Base-by-base conservation (phyloP, 2,888 invertebrate species). In the Nycteola revayana region DNA sequence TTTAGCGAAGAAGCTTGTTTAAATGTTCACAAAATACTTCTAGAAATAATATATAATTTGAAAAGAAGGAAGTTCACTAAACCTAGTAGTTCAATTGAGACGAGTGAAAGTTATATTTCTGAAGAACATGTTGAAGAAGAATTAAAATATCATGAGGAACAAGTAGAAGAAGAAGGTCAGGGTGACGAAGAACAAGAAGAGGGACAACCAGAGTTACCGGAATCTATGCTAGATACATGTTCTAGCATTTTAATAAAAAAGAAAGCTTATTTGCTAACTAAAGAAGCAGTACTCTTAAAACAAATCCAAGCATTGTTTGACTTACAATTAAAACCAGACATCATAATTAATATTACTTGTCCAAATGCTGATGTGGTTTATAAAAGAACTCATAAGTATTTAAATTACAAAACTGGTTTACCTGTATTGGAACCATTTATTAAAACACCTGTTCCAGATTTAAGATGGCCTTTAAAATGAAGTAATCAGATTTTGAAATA, bases 271-370 rank as follows among this genome's bases (percentile, higher is more conserved):
- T 66, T 57, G 32, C 53, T 53, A 26, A 63, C 82, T 11, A 75
- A 68, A 46, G 66, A 77, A 58, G 46, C 58, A 24, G 40, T 68
- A 14, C 36, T 79, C 17, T 29, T 83, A 9, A 41, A 69, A 29
- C 88, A 88, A 60, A 42, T 80, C 21, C 41, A 72, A 33, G 60
- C 69, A 32, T n/a, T 86, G 32, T 76, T 84, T 21, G 55, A 64
- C 33, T 70, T 83, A 48, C 43, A 63, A 11, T 42, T 81, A 35
- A 73, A 74, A 42, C 88, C 90, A n/a, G 71, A 83, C 49, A 59
- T 92, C 24, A 79, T 93, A 10, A 85, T 93, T 49, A 90, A 92
- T 54, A 60, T 91, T 1, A 82, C 84, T 23, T 90, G 91, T 44
- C 80, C 90, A 10, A 89, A 91, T 43, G 65, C 64, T 30, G 92